These are phyloP conservation scores for Chymomyza caudatula DNA, from an alignment of 2,888 invertebrate genomes.

Conservation along the genomic window DNA sequence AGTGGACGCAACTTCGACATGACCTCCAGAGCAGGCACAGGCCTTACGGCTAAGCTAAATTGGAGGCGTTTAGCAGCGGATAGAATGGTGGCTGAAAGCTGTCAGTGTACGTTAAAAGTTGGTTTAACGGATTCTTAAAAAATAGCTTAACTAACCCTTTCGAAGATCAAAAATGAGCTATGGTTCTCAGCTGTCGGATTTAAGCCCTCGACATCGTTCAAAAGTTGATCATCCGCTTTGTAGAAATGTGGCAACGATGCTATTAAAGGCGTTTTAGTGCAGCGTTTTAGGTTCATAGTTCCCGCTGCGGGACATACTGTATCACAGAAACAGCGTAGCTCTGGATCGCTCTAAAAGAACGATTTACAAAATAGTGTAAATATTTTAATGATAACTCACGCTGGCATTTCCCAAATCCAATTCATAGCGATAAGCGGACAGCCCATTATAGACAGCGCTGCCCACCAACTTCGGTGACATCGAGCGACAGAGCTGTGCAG, in stretches of 20 bases:
- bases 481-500: conserved; percentile 87
- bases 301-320: conserved; percentile 84
- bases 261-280: conserved; percentile 84
- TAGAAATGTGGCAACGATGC: conserved; percentile 89
- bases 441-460: conserved; percentile 81
- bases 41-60: conserved; percentile 83
- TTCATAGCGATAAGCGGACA: conserved; percentile 84
- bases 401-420: conserved; percentile 84
- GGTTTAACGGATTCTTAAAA: not conserved
- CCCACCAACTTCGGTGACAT: conserved; percentile 81
- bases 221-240: conserved; percentile 80
- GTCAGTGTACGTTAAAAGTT: not conserved
- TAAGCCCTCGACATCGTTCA: conserved; percentile 79
- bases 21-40: conserved; percentile 81
- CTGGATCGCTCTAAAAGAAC: conserved; percentile 49
- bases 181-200: conserved; percentile 84
- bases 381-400: conserved; percentile 19
- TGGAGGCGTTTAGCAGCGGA: conserved; percentile 85
- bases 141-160: conserved; percentile 81
- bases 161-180: conserved; percentile 86
- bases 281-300: conserved; percentile 82
- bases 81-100: conserved; percentile 83
- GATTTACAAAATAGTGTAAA: not conserved
- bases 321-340: conserved; percentile 76
- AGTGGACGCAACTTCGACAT: conserved; percentile 83